These are phyloP conservation scores for Gasterosteus nipponicus DNA, from an alignment of 2,113 vertebrate species.

Conservation along the genomic window DNA sequence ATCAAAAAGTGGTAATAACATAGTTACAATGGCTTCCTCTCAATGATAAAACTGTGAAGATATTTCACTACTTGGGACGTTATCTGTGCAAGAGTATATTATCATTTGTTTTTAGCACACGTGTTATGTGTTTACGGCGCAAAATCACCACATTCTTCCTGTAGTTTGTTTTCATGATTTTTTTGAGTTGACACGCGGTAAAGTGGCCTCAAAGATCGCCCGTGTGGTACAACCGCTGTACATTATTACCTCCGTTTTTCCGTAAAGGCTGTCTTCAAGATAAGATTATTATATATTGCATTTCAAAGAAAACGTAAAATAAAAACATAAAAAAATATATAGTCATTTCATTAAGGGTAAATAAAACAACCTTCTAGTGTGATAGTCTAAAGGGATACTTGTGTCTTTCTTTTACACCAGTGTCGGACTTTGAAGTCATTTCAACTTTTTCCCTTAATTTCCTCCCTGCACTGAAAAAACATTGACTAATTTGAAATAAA, in stretches of 20 bases:
- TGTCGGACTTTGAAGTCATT: conserved; percentile 72
- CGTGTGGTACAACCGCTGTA: conserved; percentile 44
- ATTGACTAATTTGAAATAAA: conserved; percentile 42
- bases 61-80: conserved; percentile 54
- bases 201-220: conserved; percentile 56
- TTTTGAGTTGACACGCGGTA: conserved; percentile 65
- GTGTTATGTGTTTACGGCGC: conserved; percentile 47
- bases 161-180: conserved; percentile 34
- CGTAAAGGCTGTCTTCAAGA: conserved; percentile 67
- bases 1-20: conserved; percentile 64
- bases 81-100: conserved; percentile 71
- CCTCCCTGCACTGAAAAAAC: conserved; percentile 72
- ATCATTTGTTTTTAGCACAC: conserved; percentile 39
- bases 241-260: conserved; percentile 64
- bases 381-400: conserved; percentile 77
- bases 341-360: conserved; percentile 57
- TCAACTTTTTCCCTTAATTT: conserved; percentile 70
- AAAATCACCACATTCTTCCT: conserved; percentile 61
- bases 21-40: conserved; percentile 55
- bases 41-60: conserved; percentile 42
- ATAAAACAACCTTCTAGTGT: conserved; percentile 53
- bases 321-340: conserved; percentile 53
- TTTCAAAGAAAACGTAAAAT: conserved; percentile 67
- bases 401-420: conserved; percentile 62
- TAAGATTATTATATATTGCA: conserved; percentile 81